Base-by-base conservation (phyloP, 37 sponge, comb jelly and placozoan species). In the Spongilla lacustris region DNA sequence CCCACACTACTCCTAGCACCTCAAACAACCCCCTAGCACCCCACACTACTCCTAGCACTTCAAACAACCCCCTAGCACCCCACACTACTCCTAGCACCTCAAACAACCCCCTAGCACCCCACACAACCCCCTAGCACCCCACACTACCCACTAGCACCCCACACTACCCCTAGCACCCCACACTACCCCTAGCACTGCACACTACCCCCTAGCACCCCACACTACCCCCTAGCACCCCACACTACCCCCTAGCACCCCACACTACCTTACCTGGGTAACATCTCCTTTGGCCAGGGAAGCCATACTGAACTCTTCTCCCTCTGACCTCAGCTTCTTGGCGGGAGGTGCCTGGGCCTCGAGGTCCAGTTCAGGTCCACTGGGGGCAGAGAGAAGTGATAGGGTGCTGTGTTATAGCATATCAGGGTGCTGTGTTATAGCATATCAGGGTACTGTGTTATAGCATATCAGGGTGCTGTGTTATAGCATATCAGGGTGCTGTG, bases 251-350 rank as follows among this genome's bases (percentile, higher is more conserved):
- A 49, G 31, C 10, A 27, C 26, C 12, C 10, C 66, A 29, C 19
- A n/a, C 68, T 25, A 0, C 19, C 66, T 49, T 22, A 93, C 94
- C 89, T 95, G 87, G 26, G 69, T 90, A 46, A 95, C 79, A 38
- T 89, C 85, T 80, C 90, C 93, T 49, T 83, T 95, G 2, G 94
- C 84, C 48, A 95, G 82, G 12, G 86, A 86, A 67, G 91, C 91
- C 90, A 95, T 93, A 36, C 90, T 91, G 76, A 93, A 95, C 75
- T 87, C 91, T 35, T 82, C 76, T 13, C 58, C 82, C n/a, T 79
- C 80, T 3, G 22, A 70, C 66, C 78, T 27, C 4, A 41, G 34
- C 21, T 67, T 84, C 78, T 89, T 89, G 14, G 81, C 28, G 2
- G 68, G 67, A 0, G 90, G 90, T 36, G 69, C 74, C 21, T 80